A percentile compares a stretch with the other conserved stretches of the same genome.
These are phyloP conservation scores for Clanis bilineata DNA, from an alignment of 2,888 invertebrate species.

Conservation along the genomic window DNA sequence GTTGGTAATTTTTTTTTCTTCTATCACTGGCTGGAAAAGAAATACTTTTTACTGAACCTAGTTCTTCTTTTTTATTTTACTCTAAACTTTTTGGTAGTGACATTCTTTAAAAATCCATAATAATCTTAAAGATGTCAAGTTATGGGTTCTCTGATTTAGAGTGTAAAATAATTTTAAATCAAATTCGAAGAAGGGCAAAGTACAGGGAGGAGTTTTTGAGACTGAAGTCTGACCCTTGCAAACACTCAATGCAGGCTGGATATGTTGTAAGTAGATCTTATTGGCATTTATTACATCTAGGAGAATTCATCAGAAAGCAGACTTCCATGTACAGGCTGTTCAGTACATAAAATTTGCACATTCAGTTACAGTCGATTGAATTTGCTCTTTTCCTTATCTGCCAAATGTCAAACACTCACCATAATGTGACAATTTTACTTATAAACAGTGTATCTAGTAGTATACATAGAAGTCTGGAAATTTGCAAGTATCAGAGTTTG, in stretches of 20 bases:
- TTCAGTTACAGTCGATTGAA: too few species aligned
- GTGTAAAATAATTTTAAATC: conserved; percentile 78
- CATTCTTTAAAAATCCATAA: too few species aligned
- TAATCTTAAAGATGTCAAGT: conserved; percentile 34
- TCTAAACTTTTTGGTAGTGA: neutral
- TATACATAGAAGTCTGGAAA: too few species aligned
- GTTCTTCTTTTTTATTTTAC: neutral
- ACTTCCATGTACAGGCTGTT: too few species aligned
- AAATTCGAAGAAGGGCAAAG: conserved; percentile 80
- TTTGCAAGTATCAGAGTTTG: too few species aligned
- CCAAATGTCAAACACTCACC: too few species aligned
- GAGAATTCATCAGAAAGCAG: too few species aligned
- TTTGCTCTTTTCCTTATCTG: too few species aligned
- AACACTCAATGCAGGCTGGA: conserved; percentile 85
- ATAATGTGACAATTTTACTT: too few species aligned
- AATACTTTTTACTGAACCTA: neutral
- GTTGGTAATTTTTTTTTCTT: neutral
- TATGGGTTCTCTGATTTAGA: conserved; percentile 78
- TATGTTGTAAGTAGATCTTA: conserved; percentile 84
- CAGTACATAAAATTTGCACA: too few species aligned
- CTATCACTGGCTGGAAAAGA: conserved; percentile 1
- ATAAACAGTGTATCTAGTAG: too few species aligned
- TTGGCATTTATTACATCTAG: neutral
- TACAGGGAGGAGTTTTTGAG: conserved; percentile 87
- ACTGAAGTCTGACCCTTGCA: conserved; percentile 85